phyloP scores from a whole-genome alignment of 2,888 invertebrate species.

The Coenonympha glycerion region DNA sequence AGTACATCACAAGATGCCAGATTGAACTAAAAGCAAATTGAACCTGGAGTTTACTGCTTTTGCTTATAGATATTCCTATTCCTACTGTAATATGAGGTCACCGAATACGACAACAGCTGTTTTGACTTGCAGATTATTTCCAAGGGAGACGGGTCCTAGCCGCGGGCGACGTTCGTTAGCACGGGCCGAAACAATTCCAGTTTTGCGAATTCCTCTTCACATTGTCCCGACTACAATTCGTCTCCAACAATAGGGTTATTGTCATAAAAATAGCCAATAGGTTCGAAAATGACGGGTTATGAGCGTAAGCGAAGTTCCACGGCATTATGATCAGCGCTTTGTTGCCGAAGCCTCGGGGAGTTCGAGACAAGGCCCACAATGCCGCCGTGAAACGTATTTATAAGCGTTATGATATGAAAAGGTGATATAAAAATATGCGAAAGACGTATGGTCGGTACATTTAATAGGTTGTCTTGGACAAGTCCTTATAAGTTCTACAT shows the following conservation, averaged over 20 bases:
- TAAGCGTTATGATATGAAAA: constrained; percentile 74
- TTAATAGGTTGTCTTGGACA: neutral
- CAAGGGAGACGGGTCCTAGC: constrained; percentile 26
- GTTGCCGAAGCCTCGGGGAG: constrained; percentile 69
- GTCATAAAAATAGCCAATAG: constrained; percentile 74
- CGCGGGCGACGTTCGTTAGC: constrained; percentile 57
- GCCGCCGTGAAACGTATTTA: constrained; percentile 46
- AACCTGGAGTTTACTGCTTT: too few relatives aligned
- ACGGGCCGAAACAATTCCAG: constrained; percentile 68
- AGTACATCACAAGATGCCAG: too few relatives aligned
- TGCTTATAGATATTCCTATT: too few relatives aligned
- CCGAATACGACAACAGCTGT: constrained; percentile 10
- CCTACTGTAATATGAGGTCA: too few relatives aligned
- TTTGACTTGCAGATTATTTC: constrained; percentile 8
- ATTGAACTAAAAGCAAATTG: too few relatives aligned
- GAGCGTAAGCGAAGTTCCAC: constrained; percentile 55
- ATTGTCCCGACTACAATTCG: constrained; percentile 59
- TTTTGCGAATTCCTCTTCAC: constrained; percentile 64
- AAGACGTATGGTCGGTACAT: neutral
- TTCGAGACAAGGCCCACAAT: constrained; percentile 61
- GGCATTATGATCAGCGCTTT: constrained; percentile 67
- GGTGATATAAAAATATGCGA: constrained; percentile 49
- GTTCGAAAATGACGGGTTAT: constrained; percentile 74
- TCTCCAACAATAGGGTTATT: constrained; percentile 63
- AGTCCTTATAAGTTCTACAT: too few relatives aligned